Evolutionary conservation across 2,888 invertebrate genomes (phyloP), one percentile per base, ranked within the genome.

Genomic region (Sacculina carcini): DNA sequence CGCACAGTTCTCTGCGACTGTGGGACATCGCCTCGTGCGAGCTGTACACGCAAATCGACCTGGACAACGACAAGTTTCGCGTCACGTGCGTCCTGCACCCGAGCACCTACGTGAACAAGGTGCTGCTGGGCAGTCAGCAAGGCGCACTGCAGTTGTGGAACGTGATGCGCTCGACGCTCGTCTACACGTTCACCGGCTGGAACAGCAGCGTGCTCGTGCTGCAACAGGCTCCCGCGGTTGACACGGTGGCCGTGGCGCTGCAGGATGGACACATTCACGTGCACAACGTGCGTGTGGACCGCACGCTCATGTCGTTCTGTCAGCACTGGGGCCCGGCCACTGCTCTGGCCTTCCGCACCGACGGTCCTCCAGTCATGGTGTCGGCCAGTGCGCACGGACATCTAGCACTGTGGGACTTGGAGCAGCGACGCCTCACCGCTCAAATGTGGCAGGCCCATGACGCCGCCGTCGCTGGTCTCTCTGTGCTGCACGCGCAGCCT

Each of bases 281-380:
- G 23, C 79, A 92, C 56, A 92, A 98, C 69, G 65, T 98, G 16
- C 79, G 80, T 61, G 79, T 69, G 61, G 84, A 96, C 62, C 74
- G 82, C 61, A 76, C 75, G 1, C 60, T 96, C 1, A 76, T 89
- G 70, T 77, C 80, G 56, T 83, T 92, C 62, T 68, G 72, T 5
- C 94, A 96, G 67, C 90, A 92, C 58, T 87, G 87, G 82, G 94
- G 92, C 7, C 69, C 75, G 29, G 80, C 92, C 0, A 80, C 81
- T 5, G 72, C 76, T 12, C 73, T 96, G 42, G 73, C 84, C 2
- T 96, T 94, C 63, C 73, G 90, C 58, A 77, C 79, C 50, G 90
- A 92, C 63, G 85, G 79, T 2, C 72, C 72, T 36, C 80, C 86
- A 0, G 74, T 89, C 4, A 80, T 94, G 82, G 77, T 81, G 0